Evolutionary conservation across 2,113 vertebrate genomes (phyloP).

Genomic region (Athene noctua): DNA sequence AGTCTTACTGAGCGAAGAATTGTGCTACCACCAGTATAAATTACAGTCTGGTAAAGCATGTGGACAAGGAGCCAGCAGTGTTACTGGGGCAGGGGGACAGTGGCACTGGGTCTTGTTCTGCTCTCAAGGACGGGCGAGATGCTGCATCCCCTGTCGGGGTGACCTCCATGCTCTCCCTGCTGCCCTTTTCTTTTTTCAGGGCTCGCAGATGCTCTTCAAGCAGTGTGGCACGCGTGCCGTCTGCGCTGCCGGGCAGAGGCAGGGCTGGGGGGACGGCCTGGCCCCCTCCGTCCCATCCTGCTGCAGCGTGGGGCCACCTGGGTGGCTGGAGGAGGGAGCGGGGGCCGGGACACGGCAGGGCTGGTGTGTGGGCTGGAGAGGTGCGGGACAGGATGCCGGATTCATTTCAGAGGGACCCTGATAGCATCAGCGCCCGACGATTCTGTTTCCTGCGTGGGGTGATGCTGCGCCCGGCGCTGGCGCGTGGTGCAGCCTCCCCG

Average conservation of each 20-base stretch:
- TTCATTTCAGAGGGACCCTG: background rate
- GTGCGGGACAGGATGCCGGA: background rate
- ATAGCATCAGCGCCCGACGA: background rate
- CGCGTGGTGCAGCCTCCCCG: background rate
- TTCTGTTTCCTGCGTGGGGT: background rate
- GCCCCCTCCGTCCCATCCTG: background rate
- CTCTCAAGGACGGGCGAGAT: accelerated
- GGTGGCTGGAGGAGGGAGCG: background rate
- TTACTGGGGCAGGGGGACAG: background rate
- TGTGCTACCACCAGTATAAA: background rate
- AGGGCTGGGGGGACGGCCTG: background rate
- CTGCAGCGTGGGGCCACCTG: accelerated
- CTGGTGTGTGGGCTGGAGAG: background rate
- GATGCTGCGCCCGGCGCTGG: background rate
- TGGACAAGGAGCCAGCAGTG: background rate
- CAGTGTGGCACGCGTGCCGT: accelerated
- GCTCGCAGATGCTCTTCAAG: background rate
- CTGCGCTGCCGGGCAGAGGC: background rate
- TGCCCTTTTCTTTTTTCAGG: background rate
- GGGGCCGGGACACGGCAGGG: accelerated
- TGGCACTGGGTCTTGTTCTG: background rate
- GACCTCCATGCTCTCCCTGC: background rate
- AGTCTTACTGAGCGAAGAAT: accelerated
- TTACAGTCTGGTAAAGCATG: accelerated
- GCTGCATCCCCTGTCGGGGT: background rate